phyloP scores from a whole-genome alignment of 1,140 invertebrate genomes.

The Philopotamus ludificatus region DNA sequence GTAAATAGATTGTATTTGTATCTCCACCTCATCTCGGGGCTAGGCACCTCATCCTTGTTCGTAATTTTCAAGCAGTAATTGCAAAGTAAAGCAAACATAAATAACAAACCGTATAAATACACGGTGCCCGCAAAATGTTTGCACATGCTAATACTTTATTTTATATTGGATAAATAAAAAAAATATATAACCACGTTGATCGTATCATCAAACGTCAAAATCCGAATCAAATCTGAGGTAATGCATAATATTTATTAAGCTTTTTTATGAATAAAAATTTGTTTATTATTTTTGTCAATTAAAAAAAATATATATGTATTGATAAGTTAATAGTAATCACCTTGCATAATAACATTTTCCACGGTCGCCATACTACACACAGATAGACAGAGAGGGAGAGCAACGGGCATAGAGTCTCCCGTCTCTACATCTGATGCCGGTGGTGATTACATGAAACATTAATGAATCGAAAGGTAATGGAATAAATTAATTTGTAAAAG shows the following conservation, averaged over 20 bases:
- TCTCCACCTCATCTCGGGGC: constrained; percentile 9
- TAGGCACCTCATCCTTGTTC: constrained; percentile 7
- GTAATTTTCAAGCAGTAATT: constrained; percentile 16
- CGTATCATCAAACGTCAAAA: too few species aligned
- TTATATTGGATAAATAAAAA: too few species aligned
- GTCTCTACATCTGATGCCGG: constrained; percentile 2
- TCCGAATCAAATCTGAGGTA: too few species aligned
- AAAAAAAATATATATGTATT: neutral
- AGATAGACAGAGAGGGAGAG: too few species aligned
- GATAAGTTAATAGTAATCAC: neutral
- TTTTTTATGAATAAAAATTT: too few species aligned
- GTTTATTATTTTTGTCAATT: too few species aligned
- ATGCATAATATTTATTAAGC: too few species aligned
- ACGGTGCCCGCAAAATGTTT: constrained; percentile 5
- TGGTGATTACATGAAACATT: constrained; percentile 51
- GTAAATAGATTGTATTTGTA: constrained; percentile 12
- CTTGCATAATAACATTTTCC: neutral
- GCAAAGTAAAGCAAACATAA: constrained; percentile 24
- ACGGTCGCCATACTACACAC: neutral
- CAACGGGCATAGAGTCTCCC: neutral
- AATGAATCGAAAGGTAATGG: constrained; percentile 53
- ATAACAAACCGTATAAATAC: constrained; percentile 12
- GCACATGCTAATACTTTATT: too few species aligned
- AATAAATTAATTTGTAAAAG: constrained; percentile 54
- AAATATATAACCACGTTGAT: too few species aligned